A percentile compares a stretch with the other conserved stretches of the same genome.
Conservation (phyloP, 2,888 invertebrate genomes). For the Cryptosula pallasiana region DNA sequence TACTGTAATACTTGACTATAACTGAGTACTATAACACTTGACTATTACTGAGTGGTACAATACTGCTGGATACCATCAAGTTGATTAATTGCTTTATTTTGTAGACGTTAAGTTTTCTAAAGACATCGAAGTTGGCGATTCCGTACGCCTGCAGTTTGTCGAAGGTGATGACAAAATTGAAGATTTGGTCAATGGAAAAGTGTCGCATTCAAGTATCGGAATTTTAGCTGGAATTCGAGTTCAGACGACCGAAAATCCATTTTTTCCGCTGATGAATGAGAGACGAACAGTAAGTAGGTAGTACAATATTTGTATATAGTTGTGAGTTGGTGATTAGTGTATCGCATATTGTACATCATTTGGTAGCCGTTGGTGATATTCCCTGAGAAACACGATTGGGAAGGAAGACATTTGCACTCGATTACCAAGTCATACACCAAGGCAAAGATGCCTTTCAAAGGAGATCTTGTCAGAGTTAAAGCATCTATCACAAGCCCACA, state of each 20-base stretch:
- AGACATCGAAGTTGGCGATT: neutral
- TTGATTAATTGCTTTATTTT: too few relatives aligned
- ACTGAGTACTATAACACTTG: too few relatives aligned
- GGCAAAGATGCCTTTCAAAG: neutral
- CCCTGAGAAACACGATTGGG: constrained; percentile 9
- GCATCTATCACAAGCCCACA: neutral
- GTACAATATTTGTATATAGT: too few relatives aligned
- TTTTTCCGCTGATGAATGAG: too few relatives aligned
- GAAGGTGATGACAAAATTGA: neutral
- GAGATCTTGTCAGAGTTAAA: constrained; percentile 2
- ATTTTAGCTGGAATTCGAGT: neutral
- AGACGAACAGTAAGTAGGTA: too few relatives aligned
- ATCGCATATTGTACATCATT: too few relatives aligned
- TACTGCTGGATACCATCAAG: neutral
- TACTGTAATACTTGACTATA: too few relatives aligned
- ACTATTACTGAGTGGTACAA: neutral
- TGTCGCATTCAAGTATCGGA: neutral
- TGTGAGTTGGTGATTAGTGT: too few relatives aligned
- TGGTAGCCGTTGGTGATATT: neutral
- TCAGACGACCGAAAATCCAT: neutral
- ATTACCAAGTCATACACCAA: neutral
- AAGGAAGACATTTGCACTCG: neutral
- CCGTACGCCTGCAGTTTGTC: neutral
- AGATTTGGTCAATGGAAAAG: neutral
- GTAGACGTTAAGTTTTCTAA: too few relatives aligned